Evolutionary conservation across 2,888 invertebrate genomes (phyloP), one percentile per base, ranked within the genome.

Genomic region (Andrena flavipes): DNA sequence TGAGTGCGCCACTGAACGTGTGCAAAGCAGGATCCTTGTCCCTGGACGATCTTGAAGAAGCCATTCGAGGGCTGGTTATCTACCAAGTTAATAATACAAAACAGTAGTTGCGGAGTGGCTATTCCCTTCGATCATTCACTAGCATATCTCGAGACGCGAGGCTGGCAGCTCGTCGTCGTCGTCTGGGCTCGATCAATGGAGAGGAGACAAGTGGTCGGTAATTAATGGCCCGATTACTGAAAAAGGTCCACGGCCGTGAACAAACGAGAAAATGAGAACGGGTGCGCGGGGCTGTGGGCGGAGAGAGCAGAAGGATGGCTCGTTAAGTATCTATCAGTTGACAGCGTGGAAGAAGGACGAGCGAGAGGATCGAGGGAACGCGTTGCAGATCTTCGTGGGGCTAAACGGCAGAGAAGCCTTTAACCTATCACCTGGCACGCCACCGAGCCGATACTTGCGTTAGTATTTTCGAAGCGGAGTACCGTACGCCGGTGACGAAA

Each of bases 291-390:
- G 56, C 13, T 7, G 20, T 6, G 42, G 23, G 20, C 51, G 35
- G 26, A 33, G 68, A 60, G 69, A 67, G 72, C 67, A 76, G 78
- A 82, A 77, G 62, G 69, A 70, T 69, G 70, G 79, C 78, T 84
- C 84, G 86, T 88, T 84, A 84, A 82, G 84, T 87, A 84, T 88
- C 88, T 86, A 86, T 87, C 84, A 71, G 75, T 67, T 77, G 84
- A 67, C 75, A 49, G 64, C 33, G 20, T 35, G 65, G 59, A 80
- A 56, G 60, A 64, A 78, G 67, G 62, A 76, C 65, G 70, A 49
- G 70, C 33, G 54, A 48, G 59, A 64, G 59, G 78, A 59, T 33
- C 68, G 71, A 76, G 69, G 73, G 78, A 78, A 54, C 54, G 51
- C 30, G 30, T 69, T 74, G 67, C 60, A 76, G 68, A 76, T 68